Evolutionary conservation across 2,797 vertebrate genomes (phyloP).

Genomic region (Mastacembelus armatus): DNA sequence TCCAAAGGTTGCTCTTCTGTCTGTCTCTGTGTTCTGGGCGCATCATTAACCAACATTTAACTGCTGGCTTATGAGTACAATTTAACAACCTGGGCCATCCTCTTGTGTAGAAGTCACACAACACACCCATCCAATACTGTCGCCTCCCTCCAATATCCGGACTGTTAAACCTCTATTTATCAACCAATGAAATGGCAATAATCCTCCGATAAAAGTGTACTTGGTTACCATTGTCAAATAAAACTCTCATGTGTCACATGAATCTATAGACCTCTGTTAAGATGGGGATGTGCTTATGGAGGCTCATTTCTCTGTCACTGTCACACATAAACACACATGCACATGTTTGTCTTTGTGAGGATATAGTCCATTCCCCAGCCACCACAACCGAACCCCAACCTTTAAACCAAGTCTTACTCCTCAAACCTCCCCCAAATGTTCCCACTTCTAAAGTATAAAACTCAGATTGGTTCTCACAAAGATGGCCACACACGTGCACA

Average conservation of each 20-base stretch:
- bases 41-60: conserved; percentile 87
- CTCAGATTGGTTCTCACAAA: too few species aligned
- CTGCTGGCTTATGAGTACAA: conserved; percentile 80
- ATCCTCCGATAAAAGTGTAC: conserved; percentile 44
- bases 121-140: conserved; percentile 52
- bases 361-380: too few species aligned
- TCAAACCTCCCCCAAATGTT: too few species aligned
- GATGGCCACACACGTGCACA: conserved; percentile 35
- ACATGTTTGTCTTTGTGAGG: too few species aligned
- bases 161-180: conserved; percentile 64
- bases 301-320: conserved; percentile 2
- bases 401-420: too few species aligned
- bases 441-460: too few species aligned
- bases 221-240: conserved; percentile 55
- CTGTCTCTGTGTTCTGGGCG: conserved; percentile 83
- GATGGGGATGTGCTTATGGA: conserved; percentile 16
- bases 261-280: conserved; percentile 25
- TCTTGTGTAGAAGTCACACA: conserved; percentile 56
- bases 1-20: conserved; percentile 90
- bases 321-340: conserved; percentile 5
- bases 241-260: conserved; percentile 31
- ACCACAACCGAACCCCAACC: too few species aligned
- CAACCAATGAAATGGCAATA: conserved; percentile 58
- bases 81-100: conserved; percentile 88
- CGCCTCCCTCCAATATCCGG: conserved; percentile 56